Evolutionary conservation across 2,113 vertebrate species (phyloP).

Genomic region (Cyanistes caeruleus): DNA sequence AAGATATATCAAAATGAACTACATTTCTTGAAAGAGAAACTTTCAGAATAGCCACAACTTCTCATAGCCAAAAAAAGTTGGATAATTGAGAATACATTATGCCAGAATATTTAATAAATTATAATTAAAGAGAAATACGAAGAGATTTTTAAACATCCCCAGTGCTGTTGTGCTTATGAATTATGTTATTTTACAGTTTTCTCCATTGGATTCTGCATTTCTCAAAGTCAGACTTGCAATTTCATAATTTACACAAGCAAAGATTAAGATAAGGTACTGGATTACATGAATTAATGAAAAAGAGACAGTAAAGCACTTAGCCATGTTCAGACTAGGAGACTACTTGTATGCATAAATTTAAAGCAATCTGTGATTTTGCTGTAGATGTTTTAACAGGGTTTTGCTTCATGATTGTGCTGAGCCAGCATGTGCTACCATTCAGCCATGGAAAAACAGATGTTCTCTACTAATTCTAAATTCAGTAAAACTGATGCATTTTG

Average conservation of each 20-base stretch:
- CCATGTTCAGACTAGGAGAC: not conserved
- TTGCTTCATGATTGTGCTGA: not conserved
- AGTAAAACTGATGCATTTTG: conserved; percentile 31
- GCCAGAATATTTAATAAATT: not conserved
- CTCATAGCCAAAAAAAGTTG: not conserved
- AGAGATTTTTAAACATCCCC: not conserved
- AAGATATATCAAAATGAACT: not conserved
- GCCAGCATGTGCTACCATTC: not conserved
- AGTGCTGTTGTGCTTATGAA: not conserved
- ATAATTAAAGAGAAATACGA: not conserved
- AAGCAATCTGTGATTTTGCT: not conserved
- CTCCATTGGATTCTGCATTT: not conserved
- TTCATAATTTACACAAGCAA: not conserved
- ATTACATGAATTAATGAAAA: not conserved
- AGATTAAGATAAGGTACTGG: not conserved
- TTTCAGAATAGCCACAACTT: not conserved
- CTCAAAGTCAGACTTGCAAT: not conserved
- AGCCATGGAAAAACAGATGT: conserved; percentile 19
- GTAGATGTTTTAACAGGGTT: not conserved
- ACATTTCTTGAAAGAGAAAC: not conserved
- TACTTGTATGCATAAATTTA: not conserved
- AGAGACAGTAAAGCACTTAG: not conserved
- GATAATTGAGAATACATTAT: not conserved
- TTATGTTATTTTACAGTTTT: not conserved
- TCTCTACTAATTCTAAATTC: conserved; percentile 38